phyloP scores from a whole-genome alignment of 2,888 invertebrate species.

The Cerastis leucographa region DNA sequence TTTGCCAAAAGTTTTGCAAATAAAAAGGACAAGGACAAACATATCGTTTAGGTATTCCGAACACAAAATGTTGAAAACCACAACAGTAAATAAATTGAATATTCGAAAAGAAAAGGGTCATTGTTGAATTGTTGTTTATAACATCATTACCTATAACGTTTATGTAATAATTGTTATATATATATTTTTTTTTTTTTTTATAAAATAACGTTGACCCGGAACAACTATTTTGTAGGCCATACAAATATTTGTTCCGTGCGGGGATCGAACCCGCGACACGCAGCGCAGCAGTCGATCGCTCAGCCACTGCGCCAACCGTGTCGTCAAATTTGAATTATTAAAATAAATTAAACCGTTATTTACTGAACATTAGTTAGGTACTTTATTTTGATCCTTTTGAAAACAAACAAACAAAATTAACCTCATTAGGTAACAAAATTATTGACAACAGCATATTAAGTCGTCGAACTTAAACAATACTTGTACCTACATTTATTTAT shows the following conservation, averaged over 20 bases:
- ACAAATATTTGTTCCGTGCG: too few species aligned
- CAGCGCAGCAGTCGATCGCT: too few species aligned
- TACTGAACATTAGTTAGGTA: not conserved
- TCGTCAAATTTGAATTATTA: not conserved
- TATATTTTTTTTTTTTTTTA: too few species aligned
- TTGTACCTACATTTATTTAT: too few species aligned
- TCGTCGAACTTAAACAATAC: too few species aligned
- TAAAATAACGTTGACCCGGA: too few species aligned
- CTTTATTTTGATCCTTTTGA: not conserved
- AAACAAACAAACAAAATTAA: not conserved
- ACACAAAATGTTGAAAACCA: slow-evolving; percentile 5
- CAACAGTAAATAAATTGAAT: slow-evolving; percentile 1
- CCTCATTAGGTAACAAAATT: not conserved
- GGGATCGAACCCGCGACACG: too few species aligned
- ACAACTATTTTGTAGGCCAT: too few species aligned
- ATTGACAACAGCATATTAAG: too few species aligned
- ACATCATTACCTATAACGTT: not conserved
- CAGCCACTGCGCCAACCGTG: too few species aligned
- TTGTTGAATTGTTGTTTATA: not conserved
- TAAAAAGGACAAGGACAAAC: slow-evolving; percentile 23
- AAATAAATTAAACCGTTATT: not conserved
- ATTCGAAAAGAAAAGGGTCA: not conserved
- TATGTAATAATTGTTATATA: not conserved
- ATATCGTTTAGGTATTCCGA: slow-evolving; percentile 8
- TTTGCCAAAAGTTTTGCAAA: slow-evolving; percentile 20